Base-by-base conservation (phyloP, 2,888 invertebrate species). In the Petrophora chlorosata region DNA sequence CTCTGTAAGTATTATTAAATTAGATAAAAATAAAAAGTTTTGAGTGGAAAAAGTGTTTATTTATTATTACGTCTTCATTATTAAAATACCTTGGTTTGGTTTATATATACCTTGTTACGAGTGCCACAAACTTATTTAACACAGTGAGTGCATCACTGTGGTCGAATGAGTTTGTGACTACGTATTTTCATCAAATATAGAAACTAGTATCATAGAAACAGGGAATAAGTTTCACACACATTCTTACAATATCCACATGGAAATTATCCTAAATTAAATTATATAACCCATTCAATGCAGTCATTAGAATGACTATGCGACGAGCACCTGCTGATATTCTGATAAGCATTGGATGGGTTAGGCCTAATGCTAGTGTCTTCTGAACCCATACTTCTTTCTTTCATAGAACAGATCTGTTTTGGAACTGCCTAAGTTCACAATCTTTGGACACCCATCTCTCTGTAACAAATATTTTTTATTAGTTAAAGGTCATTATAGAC, bases 361-460 rank as follows among this genome's bases (percentile, higher is more conserved):
- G 48, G 41, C 29, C 32, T 60, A 70, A 25, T 70, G 64, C 70
- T 93, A 96, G 84, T 96, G 93, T 88, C 98, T 97, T 81, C 99
- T 98, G 84, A 99, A 99, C 0, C 99, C 99, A 92, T 99, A 99
- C 91, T 99, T 99, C 89, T 99, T 99, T 70, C 99, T 91, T 85
- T 99, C 99, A 75, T 99, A 99, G 89, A 99, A 99, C 70, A 99
- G 91, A 91, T 99, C 99, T 51, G 99, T 99, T 86, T 99, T 99
- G 0, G 99, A 99, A 83, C 98, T 99, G 46, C 99, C 99, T 43
- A 99, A 91, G 84, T 99, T 99, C 0, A 99, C 99, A 87, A 99
- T 99, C 89, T 99, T 99, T 0, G 99, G 99, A 85, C 99, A 99
- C 0, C 99, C 99, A 84, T 99, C 99, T 79, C 99, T 93, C 96